Conservation (phyloP, 2,888 invertebrate species). For the Drosophila greeni region DNA sequence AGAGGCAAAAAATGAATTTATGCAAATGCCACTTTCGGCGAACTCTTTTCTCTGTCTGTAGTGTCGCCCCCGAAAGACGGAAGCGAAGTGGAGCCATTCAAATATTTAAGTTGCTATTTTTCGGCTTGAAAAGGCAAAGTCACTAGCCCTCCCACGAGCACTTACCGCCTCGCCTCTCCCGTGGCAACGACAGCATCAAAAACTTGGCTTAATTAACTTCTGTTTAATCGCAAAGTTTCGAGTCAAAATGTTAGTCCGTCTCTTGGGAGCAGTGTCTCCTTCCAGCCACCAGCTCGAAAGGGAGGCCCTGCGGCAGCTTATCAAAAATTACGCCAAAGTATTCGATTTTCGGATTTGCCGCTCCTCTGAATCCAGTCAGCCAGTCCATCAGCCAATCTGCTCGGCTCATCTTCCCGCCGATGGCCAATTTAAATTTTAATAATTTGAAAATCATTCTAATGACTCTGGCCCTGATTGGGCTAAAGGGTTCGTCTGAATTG, state of each 20-base stretch:
- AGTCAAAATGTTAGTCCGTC: constrained; percentile 43
- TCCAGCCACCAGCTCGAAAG: constrained; percentile 17
- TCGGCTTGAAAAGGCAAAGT: constrained; percentile 54
- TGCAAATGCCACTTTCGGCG: constrained; percentile 66
- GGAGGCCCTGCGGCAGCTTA: constrained; percentile 55
- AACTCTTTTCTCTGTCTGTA: constrained; percentile 60
- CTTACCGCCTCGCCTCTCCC: constrained; percentile 8
- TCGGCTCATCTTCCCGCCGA: constrained; percentile 21
- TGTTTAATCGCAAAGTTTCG: constrained; percentile 65
- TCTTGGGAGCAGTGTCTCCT: constrained; percentile 18
- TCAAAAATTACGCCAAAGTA: constrained; percentile 63
- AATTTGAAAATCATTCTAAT: constrained; percentile 67
- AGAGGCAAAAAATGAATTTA: constrained; percentile 57
- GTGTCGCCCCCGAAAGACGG: constrained; percentile 27
- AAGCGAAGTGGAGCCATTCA: constrained; percentile 44
- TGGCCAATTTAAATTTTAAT: constrained; percentile 62
- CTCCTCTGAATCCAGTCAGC: constrained; percentile 44
- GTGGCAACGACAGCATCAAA: constrained; percentile 42
- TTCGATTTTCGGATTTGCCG: constrained; percentile 69
- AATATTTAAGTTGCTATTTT: constrained; percentile 68
- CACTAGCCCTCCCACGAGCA: constrained; percentile 23
- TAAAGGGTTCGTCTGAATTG: constrained; percentile 45
- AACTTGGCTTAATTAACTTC: constrained; percentile 74
- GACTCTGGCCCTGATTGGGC: constrained; percentile 64
- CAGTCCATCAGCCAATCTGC: constrained; percentile 38